Evolutionary conservation across 1,140 invertebrate genomes (phyloP), one percentile per base, ranked within the genome.

Genomic region (Pteromalus puparum): DNA sequence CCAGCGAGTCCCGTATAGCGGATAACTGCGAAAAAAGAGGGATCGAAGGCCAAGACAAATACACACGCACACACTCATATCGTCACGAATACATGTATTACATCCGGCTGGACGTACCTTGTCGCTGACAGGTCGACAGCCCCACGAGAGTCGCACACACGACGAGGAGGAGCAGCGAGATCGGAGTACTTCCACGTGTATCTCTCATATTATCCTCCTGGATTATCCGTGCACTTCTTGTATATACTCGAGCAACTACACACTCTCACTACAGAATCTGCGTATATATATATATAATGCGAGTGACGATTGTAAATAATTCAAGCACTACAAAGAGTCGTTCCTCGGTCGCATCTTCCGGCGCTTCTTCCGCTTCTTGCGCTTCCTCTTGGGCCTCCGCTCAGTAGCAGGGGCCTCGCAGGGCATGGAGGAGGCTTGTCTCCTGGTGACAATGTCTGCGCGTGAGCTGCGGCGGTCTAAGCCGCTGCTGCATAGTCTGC

Each of bases 361-460:
- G 46, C 48, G 48, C 70, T 46, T 75, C 42, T 46, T 75, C 42
- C 48, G 34, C 34, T 15, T 48, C 34, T 24, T 48, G 48, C 53
- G 53, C 48, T 67, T 67, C 81, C 48, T 30, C 81, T 34, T 34
- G 46, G 38, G 61, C 73, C 73, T 30, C 38, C 53, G 24, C 73
- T 76, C 26, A 72, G 68, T 21, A 72, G 68, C 68, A 72, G 68
- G 48, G 18, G 34, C 61, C 48, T 76, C 74, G 74, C 38, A 42
- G 82, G 74, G 75, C 82, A 83, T 78, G 38, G 34, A 72, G 46
- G 70, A 65, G 24, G 61, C 81, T 48, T 74, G 34, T 26, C 42
- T 26, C 24, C 67, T 30, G 24, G n/a, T n/a, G 24, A 28, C 6
- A 26, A 26, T n/a, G 67, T 70, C 24, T 70, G 24, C 67, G 24